Conservation (phyloP, 2,888 invertebrate species). For the Lepetodrilus schrolli region DNA sequence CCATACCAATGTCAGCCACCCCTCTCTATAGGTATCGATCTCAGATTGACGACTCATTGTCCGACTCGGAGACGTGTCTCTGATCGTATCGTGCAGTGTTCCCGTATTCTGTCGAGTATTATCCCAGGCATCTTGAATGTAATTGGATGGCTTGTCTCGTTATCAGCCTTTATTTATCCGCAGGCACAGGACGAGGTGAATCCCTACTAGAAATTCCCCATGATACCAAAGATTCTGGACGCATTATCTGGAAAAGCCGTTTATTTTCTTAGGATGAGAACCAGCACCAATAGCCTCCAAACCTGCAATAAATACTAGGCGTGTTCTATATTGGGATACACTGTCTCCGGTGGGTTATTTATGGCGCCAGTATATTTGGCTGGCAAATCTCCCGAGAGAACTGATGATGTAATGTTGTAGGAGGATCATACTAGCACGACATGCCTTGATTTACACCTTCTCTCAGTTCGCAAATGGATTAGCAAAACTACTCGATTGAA, state of each 20-base stretch:
- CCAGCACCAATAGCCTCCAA: no score
- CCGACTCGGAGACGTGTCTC: background rate
- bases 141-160: constrained; percentile 21
- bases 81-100: background rate
- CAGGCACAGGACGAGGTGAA: background rate
- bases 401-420: no score
- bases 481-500: background rate
- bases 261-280: no score
- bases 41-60: background rate
- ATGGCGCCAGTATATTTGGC: no score
- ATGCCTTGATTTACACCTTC: no score
- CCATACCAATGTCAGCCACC: background rate
- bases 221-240: background rate
- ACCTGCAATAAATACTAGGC: no score
- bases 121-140: constrained; percentile 1
- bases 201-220: background rate
- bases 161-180: constrained; percentile 1
- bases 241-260: no score
- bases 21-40: background rate
- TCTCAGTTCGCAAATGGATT: background rate
- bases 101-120: background rate
- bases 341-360: no score
- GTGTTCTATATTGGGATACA: no score
- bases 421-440: no score
- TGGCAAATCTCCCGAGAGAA: no score